Percentiles rank a stretch among this genome's conserved stretches.
Evolutionary conservation across 2,113 vertebrate species (phyloP).

Genomic region (Odocoileus hemionus): DNA sequence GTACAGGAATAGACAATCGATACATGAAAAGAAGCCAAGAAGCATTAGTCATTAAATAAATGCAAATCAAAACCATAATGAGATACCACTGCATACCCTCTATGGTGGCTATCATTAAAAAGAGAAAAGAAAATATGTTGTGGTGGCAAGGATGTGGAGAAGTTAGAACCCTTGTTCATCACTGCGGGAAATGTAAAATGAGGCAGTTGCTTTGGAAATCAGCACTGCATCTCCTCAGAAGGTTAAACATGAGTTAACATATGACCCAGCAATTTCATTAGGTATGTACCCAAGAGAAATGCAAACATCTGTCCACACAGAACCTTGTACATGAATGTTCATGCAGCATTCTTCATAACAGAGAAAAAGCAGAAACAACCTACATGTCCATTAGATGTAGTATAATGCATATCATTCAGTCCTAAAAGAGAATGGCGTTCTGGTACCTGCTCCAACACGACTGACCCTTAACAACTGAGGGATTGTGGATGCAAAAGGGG

Average conservation of each 20-base stretch:
- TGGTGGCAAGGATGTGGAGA: not conserved
- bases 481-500: not conserved
- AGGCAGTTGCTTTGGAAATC: not conserved
- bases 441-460: not conserved
- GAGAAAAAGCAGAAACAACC: not conserved
- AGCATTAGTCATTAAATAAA: not conserved
- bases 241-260: not conserved
- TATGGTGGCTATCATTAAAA: not conserved
- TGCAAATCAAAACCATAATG: not conserved
- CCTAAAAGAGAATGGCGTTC: not conserved
- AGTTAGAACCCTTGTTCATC: not conserved
- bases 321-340: not conserved
- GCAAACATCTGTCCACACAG: not conserved
- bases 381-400: not conserved
- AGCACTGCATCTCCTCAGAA: not conserved
- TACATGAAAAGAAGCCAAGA: not conserved
- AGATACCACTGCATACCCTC: not conserved
- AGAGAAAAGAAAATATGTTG: not conserved
- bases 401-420: not conserved
- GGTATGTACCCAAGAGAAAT: not conserved
- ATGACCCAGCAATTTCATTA: not conserved
- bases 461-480: not conserved
- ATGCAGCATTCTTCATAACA: not conserved
- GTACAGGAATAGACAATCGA: not conserved
- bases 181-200: not conserved